These are phyloP conservation scores for Betta splendens DNA, from an alignment of 2,797 vertebrate genomes.

Conservation along the genomic window DNA sequence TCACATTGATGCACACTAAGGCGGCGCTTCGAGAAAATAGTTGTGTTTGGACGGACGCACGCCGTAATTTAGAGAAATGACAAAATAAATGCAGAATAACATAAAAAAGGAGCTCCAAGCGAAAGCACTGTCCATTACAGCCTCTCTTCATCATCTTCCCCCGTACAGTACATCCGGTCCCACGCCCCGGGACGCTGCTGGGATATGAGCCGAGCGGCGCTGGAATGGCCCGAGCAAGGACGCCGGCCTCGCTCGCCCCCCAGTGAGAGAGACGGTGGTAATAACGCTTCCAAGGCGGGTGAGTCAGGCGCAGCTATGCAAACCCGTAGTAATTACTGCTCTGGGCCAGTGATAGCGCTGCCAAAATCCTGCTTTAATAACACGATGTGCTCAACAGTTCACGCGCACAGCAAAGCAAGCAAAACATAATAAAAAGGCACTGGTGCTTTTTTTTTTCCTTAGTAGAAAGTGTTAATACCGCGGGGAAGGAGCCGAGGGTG, in stretches of 20 bases:
- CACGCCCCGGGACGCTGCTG: constrained; percentile 58
- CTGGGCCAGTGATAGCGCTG: constrained; percentile 65
- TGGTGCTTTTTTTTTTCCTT: constrained; percentile 9
- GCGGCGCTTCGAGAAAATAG: constrained; percentile 34
- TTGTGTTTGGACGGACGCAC: constrained; percentile 35
- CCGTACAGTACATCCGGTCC: constrained; percentile 57
- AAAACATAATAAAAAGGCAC: constrained; percentile 63
- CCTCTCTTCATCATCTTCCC: constrained; percentile 50
- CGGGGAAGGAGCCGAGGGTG: constrained; percentile 26
- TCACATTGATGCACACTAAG: too few species aligned
- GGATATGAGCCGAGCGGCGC: constrained; percentile 64
- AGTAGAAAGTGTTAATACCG: constrained; percentile 46
- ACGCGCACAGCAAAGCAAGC: constrained; percentile 46
- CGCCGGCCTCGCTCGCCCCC: constrained; percentile 42
- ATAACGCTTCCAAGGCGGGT: constrained; percentile 66
- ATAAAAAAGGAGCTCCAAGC: constrained; percentile 32
- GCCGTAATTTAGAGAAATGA: constrained; percentile 20
- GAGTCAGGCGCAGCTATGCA: constrained; percentile 72
- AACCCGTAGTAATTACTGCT: constrained; percentile 77
- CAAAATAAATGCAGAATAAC: constrained; percentile 41
- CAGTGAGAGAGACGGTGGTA: constrained; percentile 63
- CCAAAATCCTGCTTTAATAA: constrained; percentile 73
- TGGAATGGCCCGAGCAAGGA: constrained; percentile 59
- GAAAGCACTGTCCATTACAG: constrained; percentile 37
- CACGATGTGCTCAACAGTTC: constrained; percentile 63